Base-by-base conservation (phyloP, 2,113 vertebrate genomes). In the Limnothrissa miodon region DNA sequence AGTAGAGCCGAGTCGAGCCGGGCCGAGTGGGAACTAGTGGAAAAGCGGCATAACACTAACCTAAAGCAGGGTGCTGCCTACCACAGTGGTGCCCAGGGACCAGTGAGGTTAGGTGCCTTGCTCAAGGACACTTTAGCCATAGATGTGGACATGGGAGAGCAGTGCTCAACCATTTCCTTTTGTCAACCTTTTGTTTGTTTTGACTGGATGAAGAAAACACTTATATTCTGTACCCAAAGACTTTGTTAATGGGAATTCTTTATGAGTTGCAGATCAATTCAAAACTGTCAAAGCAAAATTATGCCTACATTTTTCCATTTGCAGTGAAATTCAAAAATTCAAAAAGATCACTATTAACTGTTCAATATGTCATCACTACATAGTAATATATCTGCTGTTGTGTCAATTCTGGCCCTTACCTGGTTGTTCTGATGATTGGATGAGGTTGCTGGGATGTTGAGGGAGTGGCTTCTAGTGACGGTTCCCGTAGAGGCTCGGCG, bases 391-490 rank as follows among this genome's bases (percentile, higher is more conserved):
- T 33, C 10, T 74, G 66, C 33, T 33, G 29, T 15, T 33, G 2
- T 33, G 33, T 74, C 10, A 15, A 36, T 74, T 29, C 13, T 3
- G 10, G 66, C 86, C 86, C 81, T 25, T 94, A 98, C 97, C 96
- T 97, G 96, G 88, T 88, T 88, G 88, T 89, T 92, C 89, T 94
- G 92, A 93, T 95, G 88, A 13, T 87, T 88, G 0, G 87, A 87
- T 15, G 93, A 96, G 80, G 92, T 90, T 83, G 92, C 91, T 80
- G 93, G 91, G 92, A 96, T 94, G 92, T 96, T 97, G 90, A 98
- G 94, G 39, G 97, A 97, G 86, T 97, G 96, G 88, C 96, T 97
- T 91, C 95, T 95, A 23, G 95, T 95, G 85, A 98, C 95, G 1
- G 94, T 92, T 83, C 96, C 97, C 8, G 93, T 92, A 56, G 95